phyloP scores from a whole-genome alignment of 2,888 invertebrate genomes.

The Andrena dorsata region DNA sequence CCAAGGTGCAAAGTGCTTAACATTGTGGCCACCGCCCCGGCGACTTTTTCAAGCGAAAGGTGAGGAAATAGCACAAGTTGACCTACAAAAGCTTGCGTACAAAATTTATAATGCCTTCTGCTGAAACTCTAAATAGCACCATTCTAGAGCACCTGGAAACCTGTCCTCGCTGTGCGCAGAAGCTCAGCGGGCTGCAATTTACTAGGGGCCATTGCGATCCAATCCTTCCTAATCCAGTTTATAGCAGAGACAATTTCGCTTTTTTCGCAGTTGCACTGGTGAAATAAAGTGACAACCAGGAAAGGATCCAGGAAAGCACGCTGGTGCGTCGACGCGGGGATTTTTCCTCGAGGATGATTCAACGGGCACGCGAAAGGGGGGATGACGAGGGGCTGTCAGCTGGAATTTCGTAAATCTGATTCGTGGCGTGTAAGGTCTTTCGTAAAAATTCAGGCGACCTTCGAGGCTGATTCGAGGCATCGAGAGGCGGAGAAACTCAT shows the following conservation, averaged over 20 bases:
- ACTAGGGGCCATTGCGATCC: not conserved
- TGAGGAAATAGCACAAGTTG: not conserved
- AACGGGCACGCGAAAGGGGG: not conserved
- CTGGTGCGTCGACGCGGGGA: not conserved
- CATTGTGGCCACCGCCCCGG: not conserved
- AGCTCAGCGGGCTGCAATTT: not conserved
- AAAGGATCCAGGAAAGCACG: not conserved
- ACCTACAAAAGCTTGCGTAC: not conserved
- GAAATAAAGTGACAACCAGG: not conserved
- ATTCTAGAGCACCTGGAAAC: not conserved
- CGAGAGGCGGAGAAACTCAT: constrained; percentile 75
- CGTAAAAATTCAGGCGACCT: constrained; percentile 81
- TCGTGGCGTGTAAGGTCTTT: constrained; percentile 62
- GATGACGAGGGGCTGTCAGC: not conserved
- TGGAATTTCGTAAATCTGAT: constrained; percentile 65
- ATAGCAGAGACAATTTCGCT: not conserved
- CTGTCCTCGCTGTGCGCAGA: not conserved
- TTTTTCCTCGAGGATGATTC: constrained; percentile 5
- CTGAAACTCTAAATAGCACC: not conserved
- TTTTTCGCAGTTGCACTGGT: not conserved
- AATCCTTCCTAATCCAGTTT: too few species aligned
- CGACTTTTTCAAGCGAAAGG: not conserved
- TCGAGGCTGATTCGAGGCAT: constrained; percentile 76
- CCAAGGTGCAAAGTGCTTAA: not conserved
- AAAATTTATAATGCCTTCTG: too few species aligned